Evolutionary conservation across 1,140 invertebrate species (phyloP).

Genomic region (Eubasilissa regina): DNA sequence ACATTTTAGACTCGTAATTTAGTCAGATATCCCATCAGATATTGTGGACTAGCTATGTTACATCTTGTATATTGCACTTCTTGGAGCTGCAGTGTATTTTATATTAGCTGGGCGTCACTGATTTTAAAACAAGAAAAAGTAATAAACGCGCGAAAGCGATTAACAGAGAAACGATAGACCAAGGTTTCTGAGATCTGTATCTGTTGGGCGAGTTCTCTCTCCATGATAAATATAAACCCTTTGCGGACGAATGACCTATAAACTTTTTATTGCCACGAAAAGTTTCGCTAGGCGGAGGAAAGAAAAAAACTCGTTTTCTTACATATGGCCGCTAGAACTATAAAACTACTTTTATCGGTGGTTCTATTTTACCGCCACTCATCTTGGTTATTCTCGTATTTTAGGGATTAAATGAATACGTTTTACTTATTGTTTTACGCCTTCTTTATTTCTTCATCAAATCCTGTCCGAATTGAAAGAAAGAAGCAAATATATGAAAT

Average conservation of each 20-base stretch:
- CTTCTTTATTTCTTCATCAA: neutral
- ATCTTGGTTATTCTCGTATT: neutral
- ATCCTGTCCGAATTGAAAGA: too few relatives aligned
- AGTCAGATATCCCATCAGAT: too few relatives aligned
- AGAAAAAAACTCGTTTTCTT: neutral
- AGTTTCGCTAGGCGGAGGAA: neutral
- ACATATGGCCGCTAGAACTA: neutral
- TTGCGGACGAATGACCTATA: neutral
- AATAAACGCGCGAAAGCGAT: too few relatives aligned
- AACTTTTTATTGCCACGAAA: slow-evolving; percentile 2
- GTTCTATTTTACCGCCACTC: neutral
- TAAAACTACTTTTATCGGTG: neutral
- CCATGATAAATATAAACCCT: neutral
- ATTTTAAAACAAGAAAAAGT: too few relatives aligned
- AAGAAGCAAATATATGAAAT: too few relatives aligned
- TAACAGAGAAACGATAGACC: too few relatives aligned
- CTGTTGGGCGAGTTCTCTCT: neutral
- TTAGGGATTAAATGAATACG: slow-evolving; percentile 1
- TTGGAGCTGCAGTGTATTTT: too few relatives aligned
- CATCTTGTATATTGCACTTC: too few relatives aligned
- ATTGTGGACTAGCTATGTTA: too few relatives aligned
- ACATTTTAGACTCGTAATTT: too few relatives aligned
- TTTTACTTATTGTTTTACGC: slow-evolving; percentile 1
- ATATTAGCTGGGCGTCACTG: too few relatives aligned
- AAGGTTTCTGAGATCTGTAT: neutral